Percentiles rank a stretch among this genome's conserved stretches.
Conservation (phyloP, 2,888 invertebrate species). For the Anorthoa munda region DNA sequence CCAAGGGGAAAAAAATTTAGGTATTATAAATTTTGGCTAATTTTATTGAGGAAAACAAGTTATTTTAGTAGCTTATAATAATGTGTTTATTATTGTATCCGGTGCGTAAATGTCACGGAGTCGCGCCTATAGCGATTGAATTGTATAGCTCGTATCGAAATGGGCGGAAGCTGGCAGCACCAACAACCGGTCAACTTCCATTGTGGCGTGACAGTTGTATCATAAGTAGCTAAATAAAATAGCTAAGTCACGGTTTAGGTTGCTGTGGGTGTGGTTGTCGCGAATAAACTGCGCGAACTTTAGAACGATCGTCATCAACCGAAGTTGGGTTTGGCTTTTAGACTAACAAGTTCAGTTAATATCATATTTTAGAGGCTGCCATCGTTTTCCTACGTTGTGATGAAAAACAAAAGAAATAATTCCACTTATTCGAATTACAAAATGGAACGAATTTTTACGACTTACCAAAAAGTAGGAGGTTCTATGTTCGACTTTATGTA, state of each 20-base stretch:
- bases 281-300: neutral
- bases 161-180: conserved; percentile 51
- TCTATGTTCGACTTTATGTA: too few species aligned
- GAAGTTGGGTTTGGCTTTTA: neutral
- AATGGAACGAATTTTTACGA: neutral
- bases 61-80: conserved; percentile 1
- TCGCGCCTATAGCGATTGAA: conserved; percentile 37
- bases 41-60: conserved; percentile 6
- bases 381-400: neutral
- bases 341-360: neutral
- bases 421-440: neutral
- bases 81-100: conserved; percentile 48
- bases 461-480: too few species aligned
- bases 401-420: neutral
- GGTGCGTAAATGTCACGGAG: conserved; percentile 53
- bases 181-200: conserved; percentile 33
- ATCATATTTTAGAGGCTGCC: too few species aligned
- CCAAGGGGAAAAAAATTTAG: neutral
- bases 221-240: conserved; percentile 43
- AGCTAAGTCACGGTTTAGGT: conserved; percentile 9
- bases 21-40: neutral
- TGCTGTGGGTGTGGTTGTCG: conserved; percentile 25
- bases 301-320: neutral
- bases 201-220: conserved; percentile 28
- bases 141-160: conserved; percentile 36